These are phyloP conservation scores for Drosophila pseudoananassae DNA, from an alignment of 1,140 invertebrate genomes.

Conservation along the genomic window DNA sequence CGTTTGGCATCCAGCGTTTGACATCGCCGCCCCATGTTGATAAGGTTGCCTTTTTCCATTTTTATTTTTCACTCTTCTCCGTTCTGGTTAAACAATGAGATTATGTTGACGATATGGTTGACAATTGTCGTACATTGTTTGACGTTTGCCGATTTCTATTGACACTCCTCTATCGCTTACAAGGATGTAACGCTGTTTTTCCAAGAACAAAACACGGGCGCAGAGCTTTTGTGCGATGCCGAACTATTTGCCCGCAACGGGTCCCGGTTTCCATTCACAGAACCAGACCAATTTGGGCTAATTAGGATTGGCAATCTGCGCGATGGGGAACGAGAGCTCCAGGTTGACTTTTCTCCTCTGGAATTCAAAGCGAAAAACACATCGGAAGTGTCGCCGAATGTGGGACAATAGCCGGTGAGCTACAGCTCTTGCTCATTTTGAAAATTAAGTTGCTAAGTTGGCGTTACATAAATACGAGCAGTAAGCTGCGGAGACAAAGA, in stretches of 20 bases:
- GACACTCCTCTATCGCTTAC: slow-evolving; percentile 70
- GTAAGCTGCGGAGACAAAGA: neutral
- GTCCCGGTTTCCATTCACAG: slow-evolving; percentile 21
- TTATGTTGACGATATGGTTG: slow-evolving; percentile 84
- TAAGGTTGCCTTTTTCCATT: slow-evolving; percentile 41
- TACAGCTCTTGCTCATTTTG: neutral
- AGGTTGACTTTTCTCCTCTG: slow-evolving; percentile 3
- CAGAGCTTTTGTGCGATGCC: slow-evolving; percentile 54
- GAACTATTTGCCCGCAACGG: slow-evolving; percentile 23
- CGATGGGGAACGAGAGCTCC: slow-evolving; percentile 14
- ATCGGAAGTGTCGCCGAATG: neutral
- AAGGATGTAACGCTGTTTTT: slow-evolving; percentile 80
- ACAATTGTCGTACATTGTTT: slow-evolving; percentile 83
- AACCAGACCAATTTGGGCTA: slow-evolving; percentile 63
- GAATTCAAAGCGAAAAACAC: slow-evolving; percentile 3
- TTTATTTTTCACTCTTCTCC: slow-evolving; percentile 1
- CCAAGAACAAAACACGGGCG: slow-evolving; percentile 72
- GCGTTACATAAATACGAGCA: neutral
- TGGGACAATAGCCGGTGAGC: slow-evolving; percentile 1
- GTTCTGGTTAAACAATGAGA: slow-evolving; percentile 80
- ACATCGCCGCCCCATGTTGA: slow-evolving; percentile 75
- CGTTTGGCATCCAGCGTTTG: slow-evolving; percentile 59
- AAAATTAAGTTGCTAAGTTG: neutral
- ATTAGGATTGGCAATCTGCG: slow-evolving; percentile 58
- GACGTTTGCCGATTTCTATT: slow-evolving; percentile 82